phyloP scores from a whole-genome alignment of 2,888 invertebrate genomes.

The Agrilus biguttatus region DNA sequence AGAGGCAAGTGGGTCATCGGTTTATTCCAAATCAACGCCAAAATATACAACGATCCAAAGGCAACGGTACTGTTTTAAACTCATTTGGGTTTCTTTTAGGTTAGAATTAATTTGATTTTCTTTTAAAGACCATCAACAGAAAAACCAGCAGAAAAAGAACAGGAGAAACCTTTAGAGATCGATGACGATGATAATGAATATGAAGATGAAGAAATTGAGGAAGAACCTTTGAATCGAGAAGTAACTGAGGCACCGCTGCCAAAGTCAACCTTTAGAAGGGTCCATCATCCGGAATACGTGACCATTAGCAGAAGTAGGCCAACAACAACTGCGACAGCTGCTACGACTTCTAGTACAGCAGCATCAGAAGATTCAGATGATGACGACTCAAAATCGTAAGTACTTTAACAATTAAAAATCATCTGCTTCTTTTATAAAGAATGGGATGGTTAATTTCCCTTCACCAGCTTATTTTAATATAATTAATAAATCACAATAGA shows the following conservation, averaged over 20 bases:
- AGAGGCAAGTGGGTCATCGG: constrained; percentile 25
- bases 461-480: too few species aligned
- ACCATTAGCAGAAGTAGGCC: constrained; percentile 50
- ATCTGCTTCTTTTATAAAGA: too few species aligned
- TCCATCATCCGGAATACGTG: constrained; percentile 42
- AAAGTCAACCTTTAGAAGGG: constrained; percentile 12
- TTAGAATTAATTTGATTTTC: not conserved
- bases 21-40: constrained; percentile 29
- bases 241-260: constrained; percentile 12
- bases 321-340: constrained; percentile 19
- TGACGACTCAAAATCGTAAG: constrained; percentile 3
- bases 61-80: constrained; percentile 15
- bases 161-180: not conserved
- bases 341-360: not conserved
- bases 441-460: too few species aligned
- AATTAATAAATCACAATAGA: too few species aligned
- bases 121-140: constrained; percentile 16
- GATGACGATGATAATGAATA: constrained; percentile 8
- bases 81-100: not conserved
- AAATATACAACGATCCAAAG: constrained; percentile 27
- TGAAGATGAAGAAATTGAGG: constrained; percentile 16
- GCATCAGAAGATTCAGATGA: constrained; percentile 1
- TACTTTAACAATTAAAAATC: not conserved
- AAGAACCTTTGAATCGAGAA: constrained; percentile 8
- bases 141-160: constrained; percentile 13